Evolutionary conservation across 2,113 vertebrate species (phyloP), one percentile per base, ranked within the genome.

Genomic region (Prionailurus bengalensis): DNA sequence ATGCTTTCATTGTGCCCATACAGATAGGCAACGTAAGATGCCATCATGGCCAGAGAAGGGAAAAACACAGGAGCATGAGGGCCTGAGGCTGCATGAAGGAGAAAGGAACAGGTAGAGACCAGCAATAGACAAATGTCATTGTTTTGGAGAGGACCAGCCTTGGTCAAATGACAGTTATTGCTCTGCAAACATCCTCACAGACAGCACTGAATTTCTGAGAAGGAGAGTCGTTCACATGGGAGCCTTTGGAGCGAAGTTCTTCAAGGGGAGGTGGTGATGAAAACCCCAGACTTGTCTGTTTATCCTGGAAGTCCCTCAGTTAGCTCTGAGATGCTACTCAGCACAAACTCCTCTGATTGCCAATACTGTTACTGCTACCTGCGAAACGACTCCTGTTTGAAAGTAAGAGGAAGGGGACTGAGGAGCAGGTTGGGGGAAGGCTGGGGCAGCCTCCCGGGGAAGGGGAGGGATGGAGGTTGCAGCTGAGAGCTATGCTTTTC

Each of bases 161-260:
- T 80, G 63, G 94, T 95, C 80, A 92, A 90, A 92, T 51, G 66
- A 78, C 29, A 78, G 39, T 81, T 48, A 83, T 36, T 65, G n/a
- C 21, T 79, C 79, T 95, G 88, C n/a, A 96, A 74, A 92, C 85
- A 88, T 81, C 25, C 19, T 89, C 45, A 63, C 2, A 61, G 78
- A 39, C 88, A 89, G 53, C 71, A 61, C 2, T 65, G 55, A 71
- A 81, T 93, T 89, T 85, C 66, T 51, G 29, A 84, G 42, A 82
- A 74, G 82, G 76, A 90, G 74, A 42, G 33, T 76, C 58, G 82
- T 86, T 87, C 73, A 25, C 51, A 90, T 61, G 42, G 66, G 51
- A 91, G 21, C 45, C 74, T 91, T 80, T 76, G 78, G 58, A 94
- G 31, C n/a, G 71, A 65, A 36, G 12, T 70, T 88, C 36, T 90